These are phyloP conservation scores for Nanorana parkeri DNA, from an alignment of 2,113 vertebrate species.

Conservation along the genomic window DNA sequence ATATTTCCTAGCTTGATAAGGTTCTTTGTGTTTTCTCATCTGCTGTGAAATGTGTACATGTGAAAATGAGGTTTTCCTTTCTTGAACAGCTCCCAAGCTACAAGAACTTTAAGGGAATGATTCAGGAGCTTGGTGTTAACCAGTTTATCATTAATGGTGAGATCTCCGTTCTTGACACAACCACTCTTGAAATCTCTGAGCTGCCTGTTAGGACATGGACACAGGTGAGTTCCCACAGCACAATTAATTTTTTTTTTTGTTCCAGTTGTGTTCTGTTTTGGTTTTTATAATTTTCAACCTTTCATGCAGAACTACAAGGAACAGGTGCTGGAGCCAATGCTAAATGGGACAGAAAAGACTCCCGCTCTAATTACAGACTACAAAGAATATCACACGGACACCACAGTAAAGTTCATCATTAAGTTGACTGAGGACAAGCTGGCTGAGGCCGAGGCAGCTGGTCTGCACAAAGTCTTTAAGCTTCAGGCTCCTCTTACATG, in stretches of 20 bases:
- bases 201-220: conserved; percentile 94
- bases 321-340: conserved; percentile 92
- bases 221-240: conserved; percentile 74
- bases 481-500: conserved; percentile 90
- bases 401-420: conserved; percentile 90
- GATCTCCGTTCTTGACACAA: conserved; percentile 89
- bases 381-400: conserved; percentile 95
- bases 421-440: conserved; percentile 90
- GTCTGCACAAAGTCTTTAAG: conserved; percentile 97
- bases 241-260: not conserved
- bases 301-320: conserved; percentile 87
- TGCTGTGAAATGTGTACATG: too few relatives aligned
- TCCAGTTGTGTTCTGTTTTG: not conserved
- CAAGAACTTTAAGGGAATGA: conserved; percentile 92
- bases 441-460: conserved; percentile 80
- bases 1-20: too few relatives aligned
- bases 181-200: conserved; percentile 97
- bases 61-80: too few relatives aligned
- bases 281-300: not conserved
- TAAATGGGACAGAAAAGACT: conserved; percentile 93
- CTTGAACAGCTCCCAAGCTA: conserved; percentile 87
- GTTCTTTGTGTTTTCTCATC: too few relatives aligned
- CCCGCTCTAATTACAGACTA: conserved; percentile 92
- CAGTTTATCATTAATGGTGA: conserved; percentile 90
- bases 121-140: conserved; percentile 86